Percentiles rank a stretch among this genome's conserved stretches.
phyloP scores from a whole-genome alignment of 2,797 vertebrate species.

The Leucoraja ocellata region DNA sequence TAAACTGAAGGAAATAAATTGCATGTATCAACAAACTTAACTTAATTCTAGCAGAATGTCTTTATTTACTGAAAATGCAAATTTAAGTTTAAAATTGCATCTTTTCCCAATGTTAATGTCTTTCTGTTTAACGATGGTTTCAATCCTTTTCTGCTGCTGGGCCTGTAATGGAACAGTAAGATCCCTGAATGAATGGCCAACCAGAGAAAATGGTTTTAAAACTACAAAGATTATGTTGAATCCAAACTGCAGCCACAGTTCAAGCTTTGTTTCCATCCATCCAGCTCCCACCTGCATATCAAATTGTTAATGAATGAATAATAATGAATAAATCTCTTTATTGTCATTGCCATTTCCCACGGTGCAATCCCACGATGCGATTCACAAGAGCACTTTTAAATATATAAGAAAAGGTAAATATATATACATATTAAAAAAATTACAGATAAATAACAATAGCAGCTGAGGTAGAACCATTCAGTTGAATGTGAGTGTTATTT shows the following conservation, averaged over 20 bases:
- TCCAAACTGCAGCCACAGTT: background rate
- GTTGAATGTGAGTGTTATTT: too few species aligned
- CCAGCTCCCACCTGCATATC: background rate
- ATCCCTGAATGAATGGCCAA: background rate
- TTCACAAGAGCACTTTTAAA: too few species aligned
- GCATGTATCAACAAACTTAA: background rate
- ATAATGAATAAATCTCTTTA: too few species aligned
- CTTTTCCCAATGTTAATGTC: background rate
- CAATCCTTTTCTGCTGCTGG: background rate
- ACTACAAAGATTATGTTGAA: background rate
- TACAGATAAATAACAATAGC: too few species aligned
- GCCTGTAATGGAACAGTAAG: background rate
- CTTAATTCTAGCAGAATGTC: background rate
- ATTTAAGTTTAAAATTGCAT: background rate
- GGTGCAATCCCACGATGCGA: too few species aligned
- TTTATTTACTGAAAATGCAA: background rate
- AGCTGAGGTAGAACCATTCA: too few species aligned
- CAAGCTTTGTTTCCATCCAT: background rate
- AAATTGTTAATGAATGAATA: background rate
- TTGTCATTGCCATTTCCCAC: too few species aligned
- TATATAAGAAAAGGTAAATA: too few species aligned
- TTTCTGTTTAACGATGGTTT: background rate
- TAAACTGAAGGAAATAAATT: background rate
- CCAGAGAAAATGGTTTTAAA: background rate
- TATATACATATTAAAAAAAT: too few species aligned